Percentiles rank a stretch among this genome's conserved stretches.
Evolutionary conservation across 1,140 invertebrate genomes (phyloP).

Genomic region (Pissodes strobi): DNA sequence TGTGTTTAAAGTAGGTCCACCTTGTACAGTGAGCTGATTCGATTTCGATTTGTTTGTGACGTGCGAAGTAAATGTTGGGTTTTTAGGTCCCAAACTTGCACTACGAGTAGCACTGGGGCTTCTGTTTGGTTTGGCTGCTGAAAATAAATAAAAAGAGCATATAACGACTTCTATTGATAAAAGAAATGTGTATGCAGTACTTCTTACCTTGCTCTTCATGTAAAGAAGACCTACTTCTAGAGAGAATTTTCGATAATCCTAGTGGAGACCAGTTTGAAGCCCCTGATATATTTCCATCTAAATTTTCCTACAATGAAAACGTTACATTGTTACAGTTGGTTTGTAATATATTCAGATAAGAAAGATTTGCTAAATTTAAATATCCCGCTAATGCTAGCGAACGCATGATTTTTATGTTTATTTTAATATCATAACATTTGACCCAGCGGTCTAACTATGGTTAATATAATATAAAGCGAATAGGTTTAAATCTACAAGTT

Average conservation of each 20-base stretch:
- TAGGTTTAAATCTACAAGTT: too few species aligned
- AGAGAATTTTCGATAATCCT: conserved; percentile 62
- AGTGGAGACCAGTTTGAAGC: conserved; percentile 56
- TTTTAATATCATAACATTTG: too few species aligned
- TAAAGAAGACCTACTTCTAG: conserved; percentile 63
- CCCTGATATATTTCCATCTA: conserved; percentile 12
- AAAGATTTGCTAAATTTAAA: too few species aligned
- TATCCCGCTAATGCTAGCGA: too few species aligned
- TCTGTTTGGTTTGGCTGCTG: conserved; percentile 35
- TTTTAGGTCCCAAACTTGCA: conserved; percentile 48
- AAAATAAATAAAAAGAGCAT: too few species aligned
- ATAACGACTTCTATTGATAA: too few species aligned
- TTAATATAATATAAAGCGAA: too few species aligned
- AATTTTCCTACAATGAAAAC: conserved; percentile 4
- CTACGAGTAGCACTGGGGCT: conserved; percentile 46
- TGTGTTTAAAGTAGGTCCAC: conserved; percentile 37
- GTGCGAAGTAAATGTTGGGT: conserved; percentile 45
- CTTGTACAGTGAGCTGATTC: conserved; percentile 32
- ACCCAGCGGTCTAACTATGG: too few species aligned
- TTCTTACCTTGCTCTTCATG: conserved; percentile 49
- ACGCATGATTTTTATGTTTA: too few species aligned
- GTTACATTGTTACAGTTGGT: too few species aligned
- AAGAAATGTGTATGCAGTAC: too few species aligned
- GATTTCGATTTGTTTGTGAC: conserved; percentile 31
- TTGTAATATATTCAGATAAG: too few species aligned